phyloP scores from a whole-genome alignment of 1,140 invertebrate species.

The Bacillus rossius region DNA sequence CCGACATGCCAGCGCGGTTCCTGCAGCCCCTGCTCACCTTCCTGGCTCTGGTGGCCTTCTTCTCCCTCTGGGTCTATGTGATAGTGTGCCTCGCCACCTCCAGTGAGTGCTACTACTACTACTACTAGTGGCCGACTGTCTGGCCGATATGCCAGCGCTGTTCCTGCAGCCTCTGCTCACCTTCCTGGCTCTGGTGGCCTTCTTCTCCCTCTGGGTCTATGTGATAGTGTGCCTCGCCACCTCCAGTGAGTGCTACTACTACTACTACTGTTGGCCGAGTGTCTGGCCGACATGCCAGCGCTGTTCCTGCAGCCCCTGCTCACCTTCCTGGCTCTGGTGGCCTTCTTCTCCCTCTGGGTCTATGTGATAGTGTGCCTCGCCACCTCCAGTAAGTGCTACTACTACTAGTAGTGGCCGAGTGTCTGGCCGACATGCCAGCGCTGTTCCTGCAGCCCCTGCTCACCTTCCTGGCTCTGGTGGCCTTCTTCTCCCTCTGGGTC shows the following conservation, averaged over 20 bases:
- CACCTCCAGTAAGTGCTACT: slow-evolving; percentile 66
- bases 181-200: slow-evolving; percentile 68
- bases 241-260: slow-evolving; percentile 62
- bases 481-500: slow-evolving; percentile 84
- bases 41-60: slow-evolving; percentile 67
- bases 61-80: slow-evolving; percentile 78
- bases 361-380: slow-evolving; percentile 64
- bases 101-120: too few relatives aligned
- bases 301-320: slow-evolving; percentile 82
- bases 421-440: slow-evolving; percentile 74
- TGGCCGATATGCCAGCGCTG: slow-evolving; percentile 74
- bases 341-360: slow-evolving; percentile 84
- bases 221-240: slow-evolving; percentile 68
- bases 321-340: slow-evolving; percentile 70
- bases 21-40: slow-evolving; percentile 86
- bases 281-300: slow-evolving; percentile 74
- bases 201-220: slow-evolving; percentile 80
- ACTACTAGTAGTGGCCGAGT: too few relatives aligned
- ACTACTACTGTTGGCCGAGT: too few relatives aligned
- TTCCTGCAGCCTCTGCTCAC: slow-evolving; percentile 85
- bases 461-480: slow-evolving; percentile 70
- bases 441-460: slow-evolving; percentile 82
- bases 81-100: slow-evolving; percentile 65
- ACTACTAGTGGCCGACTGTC: too few relatives aligned
- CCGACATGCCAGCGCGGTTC: slow-evolving; percentile 76